These are phyloP conservation scores for Scolopax bukidnonensis DNA, from an alignment of 2,797 vertebrate species.

Conservation along the genomic window DNA sequence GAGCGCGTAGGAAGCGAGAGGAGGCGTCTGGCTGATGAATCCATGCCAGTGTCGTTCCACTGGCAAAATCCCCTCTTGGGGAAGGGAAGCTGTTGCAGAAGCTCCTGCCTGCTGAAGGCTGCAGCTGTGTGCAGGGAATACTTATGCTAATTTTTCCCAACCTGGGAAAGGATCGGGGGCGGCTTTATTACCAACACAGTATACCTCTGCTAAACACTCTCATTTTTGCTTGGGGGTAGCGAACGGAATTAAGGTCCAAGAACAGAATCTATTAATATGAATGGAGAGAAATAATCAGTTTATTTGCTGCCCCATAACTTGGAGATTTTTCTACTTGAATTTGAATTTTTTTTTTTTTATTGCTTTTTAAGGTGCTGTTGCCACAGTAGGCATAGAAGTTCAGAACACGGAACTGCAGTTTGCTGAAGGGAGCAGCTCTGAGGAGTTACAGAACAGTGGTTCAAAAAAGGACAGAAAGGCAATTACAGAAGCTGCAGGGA, in stretches of 20 bases:
- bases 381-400: background rate
- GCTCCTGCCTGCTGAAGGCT: background rate
- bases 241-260: background rate
- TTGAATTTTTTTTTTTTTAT: background rate
- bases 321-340: background rate
- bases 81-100: conserved; percentile 24
- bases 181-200: background rate
- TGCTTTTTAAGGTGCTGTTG: background rate
- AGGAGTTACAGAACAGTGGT: background rate
- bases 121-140: conserved; percentile 1
- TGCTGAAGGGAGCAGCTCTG: background rate
- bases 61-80: conserved; percentile 1
- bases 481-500: conserved; percentile 48
- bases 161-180: background rate
- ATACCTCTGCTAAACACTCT: background rate
- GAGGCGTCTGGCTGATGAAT: conserved; percentile 15
- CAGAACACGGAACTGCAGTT: background rate
- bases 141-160: conserved; percentile 28
- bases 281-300: background rate
- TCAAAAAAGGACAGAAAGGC: conserved; percentile 58
- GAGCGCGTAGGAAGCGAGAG: background rate
- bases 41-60: conserved; percentile 13
- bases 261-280: background rate
- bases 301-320: background rate
- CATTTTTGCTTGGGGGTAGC: background rate